Evolutionary conservation across 2,113 vertebrate species (phyloP).

Genomic region (Cercopithecus mona): DNA sequence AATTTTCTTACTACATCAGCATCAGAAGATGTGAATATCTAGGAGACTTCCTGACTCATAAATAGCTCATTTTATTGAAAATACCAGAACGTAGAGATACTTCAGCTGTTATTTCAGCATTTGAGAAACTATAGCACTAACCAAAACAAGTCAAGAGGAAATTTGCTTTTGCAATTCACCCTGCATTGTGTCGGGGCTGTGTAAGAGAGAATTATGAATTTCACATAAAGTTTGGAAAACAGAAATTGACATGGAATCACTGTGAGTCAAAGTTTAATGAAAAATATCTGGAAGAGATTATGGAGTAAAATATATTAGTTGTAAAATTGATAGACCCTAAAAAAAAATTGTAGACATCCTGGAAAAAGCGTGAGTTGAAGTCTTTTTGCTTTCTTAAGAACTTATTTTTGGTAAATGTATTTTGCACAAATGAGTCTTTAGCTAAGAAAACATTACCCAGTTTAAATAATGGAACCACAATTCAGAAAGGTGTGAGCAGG

Average conservation of each 20-base stretch:
- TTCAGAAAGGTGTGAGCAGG: neutral
- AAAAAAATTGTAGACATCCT: neutral
- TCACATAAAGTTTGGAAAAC: neutral
- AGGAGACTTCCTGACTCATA: neutral
- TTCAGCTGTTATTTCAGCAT: accelerated
- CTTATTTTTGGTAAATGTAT: neutral
- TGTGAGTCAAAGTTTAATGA: neutral
- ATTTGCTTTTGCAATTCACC: neutral
- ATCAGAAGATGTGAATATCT: no score
- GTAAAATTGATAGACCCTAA: neutral
- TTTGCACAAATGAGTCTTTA: neutral
- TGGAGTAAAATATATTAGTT: neutral
- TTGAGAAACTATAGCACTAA: neutral
- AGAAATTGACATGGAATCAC: neutral
- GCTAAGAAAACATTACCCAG: neutral
- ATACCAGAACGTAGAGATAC: neutral
- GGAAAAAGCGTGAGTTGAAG: neutral
- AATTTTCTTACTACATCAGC: neutral
- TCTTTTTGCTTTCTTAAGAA: neutral
- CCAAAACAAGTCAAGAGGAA: neutral
- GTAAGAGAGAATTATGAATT: neutral
- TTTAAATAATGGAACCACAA: neutral
- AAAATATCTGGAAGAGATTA: neutral
- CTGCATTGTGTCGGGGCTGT: neutral
- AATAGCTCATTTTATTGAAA: no score